Evolutionary conservation across 2,888 invertebrate genomes (phyloP).

Genomic region (Dendrolimus pini): DNA sequence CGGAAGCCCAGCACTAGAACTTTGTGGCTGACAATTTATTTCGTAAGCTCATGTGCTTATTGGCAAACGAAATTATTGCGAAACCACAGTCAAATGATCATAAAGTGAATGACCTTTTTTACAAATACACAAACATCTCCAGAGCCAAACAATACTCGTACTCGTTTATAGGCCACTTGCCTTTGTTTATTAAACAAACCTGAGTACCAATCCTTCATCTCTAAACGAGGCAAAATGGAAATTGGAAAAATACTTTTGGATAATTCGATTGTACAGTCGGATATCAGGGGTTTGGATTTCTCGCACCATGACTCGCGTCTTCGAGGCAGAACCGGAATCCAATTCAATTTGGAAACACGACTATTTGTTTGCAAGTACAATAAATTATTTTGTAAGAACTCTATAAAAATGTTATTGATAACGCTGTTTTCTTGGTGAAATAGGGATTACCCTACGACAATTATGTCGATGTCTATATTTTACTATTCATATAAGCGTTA

Average conservation of each 20-base stretch:
- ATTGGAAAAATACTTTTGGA: background rate
- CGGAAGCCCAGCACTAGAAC: too few relatives aligned
- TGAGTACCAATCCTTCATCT: slow-evolving; percentile 3
- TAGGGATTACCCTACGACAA: too few relatives aligned
- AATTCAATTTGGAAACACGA: too few relatives aligned
- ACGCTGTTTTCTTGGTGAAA: too few relatives aligned
- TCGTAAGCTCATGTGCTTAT: too few relatives aligned
- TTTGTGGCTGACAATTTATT: too few relatives aligned
- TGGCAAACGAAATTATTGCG: too few relatives aligned
- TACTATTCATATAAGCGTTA: too few relatives aligned
- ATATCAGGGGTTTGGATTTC: slow-evolving; percentile 1
- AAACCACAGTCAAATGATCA: background rate
- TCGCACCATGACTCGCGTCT: slow-evolving; percentile 36
- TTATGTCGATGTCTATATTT: too few relatives aligned
- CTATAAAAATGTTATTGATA: too few relatives aligned
- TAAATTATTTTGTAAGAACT: too few relatives aligned
- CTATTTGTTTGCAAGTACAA: too few relatives aligned
- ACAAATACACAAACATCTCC: slow-evolving; percentile 9
- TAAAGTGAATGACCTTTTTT: slow-evolving; percentile 35
- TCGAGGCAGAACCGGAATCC: background rate
- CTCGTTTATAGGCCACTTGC: background rate
- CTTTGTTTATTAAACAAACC: slow-evolving; percentile 22
- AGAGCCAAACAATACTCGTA: background rate
- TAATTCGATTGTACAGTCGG: slow-evolving; percentile 13
- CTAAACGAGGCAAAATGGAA: background rate